A percentile compares a stretch with the other conserved stretches of the same genome.
Conservation (phyloP, 2,888 invertebrate genomes). For the Prosapia bicincta region DNA sequence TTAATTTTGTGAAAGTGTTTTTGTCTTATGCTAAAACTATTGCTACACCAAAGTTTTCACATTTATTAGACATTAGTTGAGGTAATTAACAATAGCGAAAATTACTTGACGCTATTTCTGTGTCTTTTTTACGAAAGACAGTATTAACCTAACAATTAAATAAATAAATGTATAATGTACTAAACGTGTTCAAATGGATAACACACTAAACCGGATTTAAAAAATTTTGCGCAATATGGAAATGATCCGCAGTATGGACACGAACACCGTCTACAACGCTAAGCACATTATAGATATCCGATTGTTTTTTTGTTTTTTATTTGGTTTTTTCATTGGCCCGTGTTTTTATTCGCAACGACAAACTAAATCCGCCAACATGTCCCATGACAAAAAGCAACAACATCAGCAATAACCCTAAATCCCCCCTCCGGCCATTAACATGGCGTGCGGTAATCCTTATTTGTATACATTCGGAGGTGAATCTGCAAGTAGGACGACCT, state of each 20-base stretch:
- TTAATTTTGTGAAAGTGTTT: no score
- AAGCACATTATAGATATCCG: not conserved
- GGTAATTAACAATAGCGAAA: no score
- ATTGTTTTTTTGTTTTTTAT: not conserved
- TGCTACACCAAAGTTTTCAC: no score
- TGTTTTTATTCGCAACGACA: not conserved
- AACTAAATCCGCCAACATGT: slow-evolving; percentile 2
- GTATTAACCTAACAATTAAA: no score
- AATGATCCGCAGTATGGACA: not conserved
- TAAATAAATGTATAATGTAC: not conserved
- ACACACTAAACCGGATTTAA: not conserved
- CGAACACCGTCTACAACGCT: not conserved
- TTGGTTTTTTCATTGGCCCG: not conserved
- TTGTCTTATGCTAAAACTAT: no score
- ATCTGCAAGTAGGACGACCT: slow-evolving; percentile 8
- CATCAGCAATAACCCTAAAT: not conserved
- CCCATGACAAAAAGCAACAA: not conserved
- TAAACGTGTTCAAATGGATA: not conserved
- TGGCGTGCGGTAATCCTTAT: slow-evolving; percentile 27
- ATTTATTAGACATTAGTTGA: no score
- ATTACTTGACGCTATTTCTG: no score
- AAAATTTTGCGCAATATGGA: not conserved
- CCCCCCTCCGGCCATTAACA: not conserved
- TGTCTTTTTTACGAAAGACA: no score
- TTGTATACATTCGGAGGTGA: slow-evolving; percentile 27